phyloP scores from a whole-genome alignment of 2,113 vertebrate genomes.

The Rhabdornis inornatus region DNA sequence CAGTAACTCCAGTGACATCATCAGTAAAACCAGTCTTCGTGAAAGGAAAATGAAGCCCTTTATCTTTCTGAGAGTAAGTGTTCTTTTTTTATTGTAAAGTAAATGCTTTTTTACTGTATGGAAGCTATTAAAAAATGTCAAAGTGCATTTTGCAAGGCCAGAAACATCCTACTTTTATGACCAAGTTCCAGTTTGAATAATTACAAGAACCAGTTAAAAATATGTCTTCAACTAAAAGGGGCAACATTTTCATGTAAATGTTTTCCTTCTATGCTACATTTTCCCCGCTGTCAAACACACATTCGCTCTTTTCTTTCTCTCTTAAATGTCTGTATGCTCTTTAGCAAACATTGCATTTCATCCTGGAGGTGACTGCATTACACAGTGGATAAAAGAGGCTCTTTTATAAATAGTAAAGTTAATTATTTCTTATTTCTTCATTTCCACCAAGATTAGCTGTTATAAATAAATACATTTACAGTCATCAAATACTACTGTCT shows the following conservation, averaged over 20 bases:
- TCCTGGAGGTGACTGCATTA: constrained; percentile 43
- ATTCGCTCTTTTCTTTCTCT: background rate
- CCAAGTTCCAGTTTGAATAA: constrained; percentile 20
- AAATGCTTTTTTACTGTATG: background rate
- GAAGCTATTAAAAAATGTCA: constrained; percentile 19
- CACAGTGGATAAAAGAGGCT: constrained; percentile 25
- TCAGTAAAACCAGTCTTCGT: background rate
- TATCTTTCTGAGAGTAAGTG: background rate
- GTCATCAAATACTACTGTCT: constrained; percentile 48
- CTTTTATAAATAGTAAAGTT: constrained; percentile 61
- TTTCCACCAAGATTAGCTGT: constrained; percentile 58
- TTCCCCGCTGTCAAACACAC: background rate
- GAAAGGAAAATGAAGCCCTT: background rate
- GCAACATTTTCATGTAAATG: background rate
- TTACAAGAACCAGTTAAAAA: constrained; percentile 7
- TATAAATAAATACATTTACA: constrained; percentile 65
- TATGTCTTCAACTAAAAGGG: background rate
- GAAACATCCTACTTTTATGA: background rate
- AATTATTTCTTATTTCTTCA: constrained; percentile 66
- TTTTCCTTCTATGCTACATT: background rate
- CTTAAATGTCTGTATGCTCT: background rate
- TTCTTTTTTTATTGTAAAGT: background rate
- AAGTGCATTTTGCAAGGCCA: background rate
- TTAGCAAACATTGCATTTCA: constrained; percentile 27
- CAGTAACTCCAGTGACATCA: background rate